Conservation (phyloP, 64 coral and sea anemone species). For the Platygyra sinensis region DNA sequence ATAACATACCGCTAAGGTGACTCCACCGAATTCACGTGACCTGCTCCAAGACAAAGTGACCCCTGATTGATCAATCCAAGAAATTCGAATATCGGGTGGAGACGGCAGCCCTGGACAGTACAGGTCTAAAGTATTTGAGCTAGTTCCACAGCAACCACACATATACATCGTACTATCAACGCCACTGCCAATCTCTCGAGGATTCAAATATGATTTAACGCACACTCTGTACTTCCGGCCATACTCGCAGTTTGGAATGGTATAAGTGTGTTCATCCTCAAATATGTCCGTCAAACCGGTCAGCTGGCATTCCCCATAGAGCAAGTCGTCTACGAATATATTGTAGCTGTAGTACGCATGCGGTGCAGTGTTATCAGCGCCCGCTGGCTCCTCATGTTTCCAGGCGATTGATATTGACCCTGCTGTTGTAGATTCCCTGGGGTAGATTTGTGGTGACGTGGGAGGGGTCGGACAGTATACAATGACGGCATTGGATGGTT, state of each 20-base stretch:
- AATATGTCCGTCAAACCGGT: slow-evolving; percentile 49
- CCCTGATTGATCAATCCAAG: slow-evolving; percentile 52
- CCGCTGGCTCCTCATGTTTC: slow-evolving; percentile 21
- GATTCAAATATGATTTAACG: slow-evolving; percentile 66
- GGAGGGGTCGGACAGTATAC: slow-evolving; percentile 63
- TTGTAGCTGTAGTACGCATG: slow-evolving; percentile 53
- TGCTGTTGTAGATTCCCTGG: slow-evolving; percentile 3
- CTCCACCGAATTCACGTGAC: slow-evolving; percentile 55
- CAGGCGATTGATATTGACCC: slow-evolving; percentile 59
- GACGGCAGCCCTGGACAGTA: slow-evolving; percentile 43
- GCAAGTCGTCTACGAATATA: slow-evolving; percentile 72
- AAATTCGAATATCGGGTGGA: slow-evolving; percentile 48
- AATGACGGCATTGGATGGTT: slow-evolving; percentile 53
- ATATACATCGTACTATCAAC: slow-evolving; percentile 5
- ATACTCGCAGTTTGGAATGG: slow-evolving; percentile 40
- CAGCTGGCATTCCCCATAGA: slow-evolving; percentile 58
- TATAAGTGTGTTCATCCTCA: slow-evolving; percentile 56
- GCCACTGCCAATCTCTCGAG: slow-evolving; percentile 26
- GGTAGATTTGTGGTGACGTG: slow-evolving; percentile 62
- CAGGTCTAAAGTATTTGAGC: slow-evolving; percentile 64
- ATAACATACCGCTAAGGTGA: slow-evolving; percentile 50
- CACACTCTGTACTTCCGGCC: slow-evolving; percentile 63
- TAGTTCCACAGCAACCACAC: slow-evolving; percentile 89
- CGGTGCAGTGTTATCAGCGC: neutral
- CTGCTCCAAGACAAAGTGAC: slow-evolving; percentile 68